Evolutionary conservation across 2,888 invertebrate species (phyloP).

Genomic region (Erebia palarica): DNA sequence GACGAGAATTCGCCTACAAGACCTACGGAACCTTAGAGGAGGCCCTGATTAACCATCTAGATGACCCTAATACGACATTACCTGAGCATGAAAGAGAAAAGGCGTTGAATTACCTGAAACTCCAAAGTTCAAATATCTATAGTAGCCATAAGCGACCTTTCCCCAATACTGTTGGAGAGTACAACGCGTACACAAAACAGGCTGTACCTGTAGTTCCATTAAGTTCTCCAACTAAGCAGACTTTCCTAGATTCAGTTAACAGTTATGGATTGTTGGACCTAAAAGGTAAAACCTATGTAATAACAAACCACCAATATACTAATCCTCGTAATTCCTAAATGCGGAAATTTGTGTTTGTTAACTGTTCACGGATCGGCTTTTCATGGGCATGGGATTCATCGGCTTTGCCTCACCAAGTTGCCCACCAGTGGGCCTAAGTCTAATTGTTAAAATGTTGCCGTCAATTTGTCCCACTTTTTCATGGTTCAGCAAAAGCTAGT

Average conservation of each 20-base stretch:
- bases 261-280: constrained; percentile 34
- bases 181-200: constrained; percentile 43
- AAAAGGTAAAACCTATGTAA: constrained; percentile 13
- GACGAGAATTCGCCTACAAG: constrained; percentile 61
- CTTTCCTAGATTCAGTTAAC: constrained; percentile 27
- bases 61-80: constrained; percentile 70
- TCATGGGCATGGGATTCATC: too few relatives aligned
- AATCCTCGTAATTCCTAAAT: too few relatives aligned
- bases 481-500: too few relatives aligned
- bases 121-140: constrained; percentile 9
- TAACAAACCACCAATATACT: too few relatives aligned
- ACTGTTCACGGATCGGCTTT: too few relatives aligned
- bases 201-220: constrained; percentile 4
- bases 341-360: too few relatives aligned
- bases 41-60: constrained; percentile 61
- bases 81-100: constrained; percentile 60
- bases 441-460: too few relatives aligned
- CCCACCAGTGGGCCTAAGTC: too few relatives aligned
- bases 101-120: constrained; percentile 44
- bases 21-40: constrained; percentile 66
- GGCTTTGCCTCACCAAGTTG: too few relatives aligned
- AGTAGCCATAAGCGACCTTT: constrained; percentile 34
- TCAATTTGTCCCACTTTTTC: too few relatives aligned
- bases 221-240: constrained; percentile 16
- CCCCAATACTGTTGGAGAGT: constrained; percentile 54